Base-by-base conservation (phyloP, 2,797 vertebrate genomes). In the Chaenodraco wilsoni region DNA sequence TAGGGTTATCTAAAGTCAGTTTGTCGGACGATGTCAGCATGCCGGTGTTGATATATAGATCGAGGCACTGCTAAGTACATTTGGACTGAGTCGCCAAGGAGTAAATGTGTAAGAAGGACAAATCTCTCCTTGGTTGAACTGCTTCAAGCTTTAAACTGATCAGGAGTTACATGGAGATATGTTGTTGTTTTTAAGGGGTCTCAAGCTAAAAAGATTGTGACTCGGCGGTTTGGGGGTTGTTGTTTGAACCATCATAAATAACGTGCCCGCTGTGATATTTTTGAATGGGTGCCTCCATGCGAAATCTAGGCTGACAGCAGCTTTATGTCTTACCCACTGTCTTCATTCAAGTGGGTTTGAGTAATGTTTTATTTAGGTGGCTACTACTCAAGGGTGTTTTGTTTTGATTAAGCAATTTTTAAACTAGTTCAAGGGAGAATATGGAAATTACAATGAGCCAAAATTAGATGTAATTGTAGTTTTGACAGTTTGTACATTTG, bases 381-480 rank as follows among this genome's bases (percentile, higher is more conserved):
- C n/a, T 60, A 3, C 15, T 60, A 3, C 45, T 40, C 49, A 37
- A 61, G 9, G 48, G 11, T 49, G 44, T 51, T 65, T 64, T 75
- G 51, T 15, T 61, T 76, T 58, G 13, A 52, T 43, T 12, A 66
- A 65, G 21, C 21, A 17, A 13, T 61, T 59, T 67, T 33, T 23
- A 41, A 76, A 61, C 59, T 52, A 52, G 9, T 71, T 68, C 41
- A 68, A 72, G 23, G 17, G 16, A 54, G 33, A 68, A 79, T 61
- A 59, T 56, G 19, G 51, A 74, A 74, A 84, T 72, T 57, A 69
- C 41, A 79, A 13, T 2, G 10, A 84, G 66, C 67, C 65, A 41
- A 50, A 81, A 76, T 79, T 62, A 67, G 21, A 81, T 79, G 19
- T 60, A 67, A 77, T 67, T 70, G 19, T 67, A 44, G 65, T 64